Percentiles rank a stretch among this genome's conserved stretches.
Conservation (phyloP, 2,797 vertebrate species). For the Pseudochirops corinnae region DNA sequence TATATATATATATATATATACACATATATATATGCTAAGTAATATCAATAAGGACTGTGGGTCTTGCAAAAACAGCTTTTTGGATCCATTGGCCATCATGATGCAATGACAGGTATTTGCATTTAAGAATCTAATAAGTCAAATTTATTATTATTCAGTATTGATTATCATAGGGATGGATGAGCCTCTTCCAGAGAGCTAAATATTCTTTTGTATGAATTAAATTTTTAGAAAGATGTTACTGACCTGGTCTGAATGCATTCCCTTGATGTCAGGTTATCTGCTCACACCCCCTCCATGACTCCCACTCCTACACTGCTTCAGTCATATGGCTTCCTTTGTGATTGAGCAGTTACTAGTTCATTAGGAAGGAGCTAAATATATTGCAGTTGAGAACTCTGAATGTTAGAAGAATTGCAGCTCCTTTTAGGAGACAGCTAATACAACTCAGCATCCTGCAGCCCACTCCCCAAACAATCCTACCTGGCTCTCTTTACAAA, state of each 20-base stretch:
- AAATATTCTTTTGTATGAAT: neutral
- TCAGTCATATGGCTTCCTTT: neutral
- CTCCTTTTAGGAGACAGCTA: conserved; percentile 67
- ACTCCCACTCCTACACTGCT: accelerated
- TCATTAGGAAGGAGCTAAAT: conserved; percentile 70
- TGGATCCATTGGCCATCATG: neutral
- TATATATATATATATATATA: too few relatives aligned
- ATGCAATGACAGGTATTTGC: neutral
- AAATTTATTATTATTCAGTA: neutral
- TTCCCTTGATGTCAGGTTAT: neutral
- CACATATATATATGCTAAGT: too few relatives aligned
- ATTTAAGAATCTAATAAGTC: neutral
- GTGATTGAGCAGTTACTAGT: conserved; percentile 57
- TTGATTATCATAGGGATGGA: neutral
- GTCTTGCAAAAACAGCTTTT: neutral
- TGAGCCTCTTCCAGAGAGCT: neutral
- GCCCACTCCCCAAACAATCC: conserved; percentile 48
- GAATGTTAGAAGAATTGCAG: conserved; percentile 45
- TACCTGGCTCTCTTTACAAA: conserved; percentile 51
- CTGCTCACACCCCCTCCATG: conserved; percentile 4
- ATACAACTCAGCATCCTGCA: conserved; percentile 66
- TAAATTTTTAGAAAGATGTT: neutral
- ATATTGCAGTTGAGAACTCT: conserved; percentile 28
- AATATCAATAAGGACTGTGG: neutral
- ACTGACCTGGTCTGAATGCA: neutral